A percentile compares a stretch with the other conserved stretches of the same genome.
Conservation (phyloP, 2,888 invertebrate species). For the Acanthosoma haemorrhoidale region DNA sequence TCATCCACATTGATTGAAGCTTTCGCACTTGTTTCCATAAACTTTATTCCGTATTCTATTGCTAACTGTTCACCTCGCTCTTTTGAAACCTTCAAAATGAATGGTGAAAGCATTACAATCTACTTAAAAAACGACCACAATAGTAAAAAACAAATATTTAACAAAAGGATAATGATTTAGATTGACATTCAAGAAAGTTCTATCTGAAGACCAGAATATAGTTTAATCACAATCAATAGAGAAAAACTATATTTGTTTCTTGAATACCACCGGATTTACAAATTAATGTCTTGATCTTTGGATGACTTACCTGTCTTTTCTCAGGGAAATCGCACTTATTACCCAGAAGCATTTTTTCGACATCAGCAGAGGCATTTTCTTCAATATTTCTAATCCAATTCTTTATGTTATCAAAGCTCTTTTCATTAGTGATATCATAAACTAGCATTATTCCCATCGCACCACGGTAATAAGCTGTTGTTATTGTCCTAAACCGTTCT, state of each 20-base stretch:
- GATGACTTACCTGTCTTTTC: conserved; percentile 74
- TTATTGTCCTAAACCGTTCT: conserved; percentile 97
- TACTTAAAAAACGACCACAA: neutral
- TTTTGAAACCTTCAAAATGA: conserved; percentile 67
- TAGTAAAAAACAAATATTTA: neutral
- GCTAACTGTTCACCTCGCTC: conserved; percentile 96
- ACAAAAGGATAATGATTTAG: neutral
- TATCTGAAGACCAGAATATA: too few relatives aligned
- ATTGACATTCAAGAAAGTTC: conserved; percentile 16
- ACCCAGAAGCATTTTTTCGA: conserved; percentile 97
- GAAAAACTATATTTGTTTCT: too few relatives aligned
- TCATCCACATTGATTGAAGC: conserved; percentile 96
- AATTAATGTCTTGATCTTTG: neutral
- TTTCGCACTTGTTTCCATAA: conserved; percentile 99
- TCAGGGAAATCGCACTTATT: conserved; percentile 98
- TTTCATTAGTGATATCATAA: conserved; percentile 98
- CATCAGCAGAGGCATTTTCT: conserved; percentile 97
- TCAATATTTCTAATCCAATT: conserved; percentile 99
- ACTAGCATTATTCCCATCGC: conserved; percentile 99
- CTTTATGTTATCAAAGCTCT: conserved; percentile 97
- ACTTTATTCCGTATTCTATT: conserved; percentile 96
- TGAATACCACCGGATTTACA: neutral
- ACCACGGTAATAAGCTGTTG: conserved; percentile 98
- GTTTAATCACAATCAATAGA: too few relatives aligned
- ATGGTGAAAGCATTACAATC: too few relatives aligned